Evolutionary conservation across 2,113 vertebrate species (phyloP).

Genomic region (Sisor rabdophorus): DNA sequence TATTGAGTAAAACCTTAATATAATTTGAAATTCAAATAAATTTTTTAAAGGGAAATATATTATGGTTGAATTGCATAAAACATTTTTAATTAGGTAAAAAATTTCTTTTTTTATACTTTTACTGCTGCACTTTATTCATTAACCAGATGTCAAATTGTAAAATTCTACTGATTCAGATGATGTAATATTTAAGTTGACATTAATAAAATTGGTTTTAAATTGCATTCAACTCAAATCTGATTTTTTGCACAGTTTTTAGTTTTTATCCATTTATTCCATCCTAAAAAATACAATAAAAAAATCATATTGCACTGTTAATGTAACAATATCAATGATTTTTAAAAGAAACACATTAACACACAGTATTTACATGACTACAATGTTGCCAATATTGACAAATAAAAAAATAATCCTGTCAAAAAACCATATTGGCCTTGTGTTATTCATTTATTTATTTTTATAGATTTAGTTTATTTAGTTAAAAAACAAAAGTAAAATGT

Average conservation of each 20-base stretch:
- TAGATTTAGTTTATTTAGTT: slow-evolving; percentile 49
- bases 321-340: slow-evolving; percentile 35
- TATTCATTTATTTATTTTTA: not conserved
- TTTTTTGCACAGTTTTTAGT: not conserved
- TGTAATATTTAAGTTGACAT: too few relatives aligned
- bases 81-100: not conserved
- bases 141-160: not conserved
- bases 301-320: slow-evolving; percentile 40
- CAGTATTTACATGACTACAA: slow-evolving; percentile 55
- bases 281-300: slow-evolving; percentile 7
- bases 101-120: not conserved
- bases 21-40: not conserved
- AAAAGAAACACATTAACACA: slow-evolving; percentile 34
- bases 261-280: slow-evolving; percentile 42
- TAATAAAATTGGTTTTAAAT: not conserved
- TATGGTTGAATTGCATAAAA: not conserved
- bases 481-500: slow-evolving; percentile 19
- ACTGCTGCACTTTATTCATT: not conserved
- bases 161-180: not conserved
- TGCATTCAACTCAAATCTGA: not conserved
- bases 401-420: slow-evolving; percentile 57
- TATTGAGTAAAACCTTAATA: too few relatives aligned
- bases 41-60: not conserved
- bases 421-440: slow-evolving; percentile 50
- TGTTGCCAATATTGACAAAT: slow-evolving; percentile 60